Conservation (phyloP, 2,113 vertebrate genomes). For the Atlantisia rogersi region DNA sequence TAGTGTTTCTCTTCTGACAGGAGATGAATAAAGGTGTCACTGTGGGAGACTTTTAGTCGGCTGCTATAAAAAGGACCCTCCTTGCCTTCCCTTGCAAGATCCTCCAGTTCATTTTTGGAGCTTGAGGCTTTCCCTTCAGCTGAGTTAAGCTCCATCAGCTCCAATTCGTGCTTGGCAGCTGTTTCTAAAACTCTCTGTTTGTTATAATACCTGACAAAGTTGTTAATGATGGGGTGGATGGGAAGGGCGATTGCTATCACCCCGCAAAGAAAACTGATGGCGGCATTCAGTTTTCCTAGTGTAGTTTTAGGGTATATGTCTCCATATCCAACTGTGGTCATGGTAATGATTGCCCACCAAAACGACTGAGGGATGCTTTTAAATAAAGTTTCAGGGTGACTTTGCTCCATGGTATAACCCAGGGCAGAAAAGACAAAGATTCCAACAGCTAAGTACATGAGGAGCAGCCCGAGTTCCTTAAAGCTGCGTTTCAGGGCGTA, state of each 20-base stretch:
- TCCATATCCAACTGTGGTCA: slow-evolving; percentile 97
- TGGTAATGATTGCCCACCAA: slow-evolving; percentile 99
- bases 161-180: slow-evolving; percentile 92
- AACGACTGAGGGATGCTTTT: slow-evolving; percentile 98
- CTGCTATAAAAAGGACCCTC: slow-evolving; percentile 69
- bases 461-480: slow-evolving; percentile 92
- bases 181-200: slow-evolving; percentile 96
- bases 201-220: slow-evolving; percentile 96
- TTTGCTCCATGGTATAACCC: slow-evolving; percentile 96
- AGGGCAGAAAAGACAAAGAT: slow-evolving; percentile 97
- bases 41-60: slow-evolving; percentile 80
- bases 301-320: slow-evolving; percentile 98
- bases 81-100: slow-evolving; percentile 48
- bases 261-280: slow-evolving; percentile 95
- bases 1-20: slow-evolving; percentile 81
- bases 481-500: slow-evolving; percentile 95
- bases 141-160: slow-evolving; percentile 93
- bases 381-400: slow-evolving; percentile 95
- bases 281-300: slow-evolving; percentile 94
- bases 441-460: slow-evolving; percentile 96
- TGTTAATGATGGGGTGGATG: slow-evolving; percentile 98
- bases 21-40: slow-evolving; percentile 86
- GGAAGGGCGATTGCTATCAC: slow-evolving; percentile 96
- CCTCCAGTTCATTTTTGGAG: slow-evolving; percentile 57
- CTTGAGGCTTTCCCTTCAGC: slow-evolving; percentile 54